Evolutionary conservation across 2,797 vertebrate species (phyloP), one percentile per base, ranked within the genome.

Genomic region (Semaprochilodus insignis): DNA sequence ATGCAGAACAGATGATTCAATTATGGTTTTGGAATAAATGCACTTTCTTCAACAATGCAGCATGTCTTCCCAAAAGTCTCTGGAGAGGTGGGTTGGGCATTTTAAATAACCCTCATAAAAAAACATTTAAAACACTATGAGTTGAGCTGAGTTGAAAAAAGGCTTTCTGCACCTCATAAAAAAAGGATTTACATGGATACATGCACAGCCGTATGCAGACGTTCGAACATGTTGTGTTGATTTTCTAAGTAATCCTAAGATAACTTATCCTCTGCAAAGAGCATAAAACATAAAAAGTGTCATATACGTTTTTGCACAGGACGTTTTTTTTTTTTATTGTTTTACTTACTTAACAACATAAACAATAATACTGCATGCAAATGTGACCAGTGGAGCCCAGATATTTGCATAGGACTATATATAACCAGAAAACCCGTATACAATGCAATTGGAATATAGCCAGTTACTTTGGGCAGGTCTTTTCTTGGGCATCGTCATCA

Each of bases 1-100:
- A 81, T 81, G 17, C 36, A 55, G 78, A 83, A 36, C 72, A 83
- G 81, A 76, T 83, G 78, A 65, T 40, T 74, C 40, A 60, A 67
- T 74, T 55, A 40, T 48, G 15, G 74, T 23, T 70, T 69, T 83
- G 74, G 27, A 81, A 72, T 6, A 63, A 66, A 25, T 23, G 57
- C 59, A 2, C 21, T 25, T 59, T 63, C 19, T 70, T 55, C 72
- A 23, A 72, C 27, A 81, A 13, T 57, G 15, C 40, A 67, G 19
- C 63, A 55, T 31, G 27, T 40, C 74, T 71, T 76, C 52, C n/a
- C 72, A 44, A 54, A n/a, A 72, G 1, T 16, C 23, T 27, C 25
- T 23, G 48, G 1, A 10, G 54, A 69, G 59, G 36, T 51, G 66
- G 19, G 25, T 52, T 71, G 48, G 27, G 25, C 0, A 19, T 62